Percentiles rank a stretch among this genome's conserved stretches.
These are phyloP conservation scores for Chloroclystis v-ata DNA, from an alignment of 2,888 invertebrate genomes.

Conservation along the genomic window DNA sequence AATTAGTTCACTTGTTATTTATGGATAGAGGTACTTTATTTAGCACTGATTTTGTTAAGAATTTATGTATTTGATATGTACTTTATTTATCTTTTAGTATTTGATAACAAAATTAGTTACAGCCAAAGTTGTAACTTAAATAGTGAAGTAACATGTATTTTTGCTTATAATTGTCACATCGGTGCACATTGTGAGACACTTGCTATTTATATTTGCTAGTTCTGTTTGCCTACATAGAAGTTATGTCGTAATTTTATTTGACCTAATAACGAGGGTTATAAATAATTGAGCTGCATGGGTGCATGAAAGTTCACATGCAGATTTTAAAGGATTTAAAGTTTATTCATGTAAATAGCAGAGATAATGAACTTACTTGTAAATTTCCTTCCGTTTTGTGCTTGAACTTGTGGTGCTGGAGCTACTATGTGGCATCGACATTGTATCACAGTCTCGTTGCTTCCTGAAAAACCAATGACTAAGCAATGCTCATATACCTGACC, in stretches of 20 bases:
- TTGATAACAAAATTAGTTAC: no score
- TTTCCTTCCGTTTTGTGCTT: slow-evolving; percentile 73
- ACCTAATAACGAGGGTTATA: slow-evolving; percentile 16
- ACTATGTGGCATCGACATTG: slow-evolving; percentile 75
- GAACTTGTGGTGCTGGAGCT: slow-evolving; percentile 71
- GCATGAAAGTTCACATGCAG: neutral
- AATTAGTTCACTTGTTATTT: no score
- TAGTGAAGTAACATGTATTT: no score
- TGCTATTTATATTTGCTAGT: neutral
- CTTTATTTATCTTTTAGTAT: no score
- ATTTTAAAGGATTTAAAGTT: neutral
- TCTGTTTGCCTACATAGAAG: neutral
- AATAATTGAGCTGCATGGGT: slow-evolving; percentile 13
- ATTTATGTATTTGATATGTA: no score
- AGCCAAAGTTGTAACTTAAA: no score
- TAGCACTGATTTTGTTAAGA: no score
- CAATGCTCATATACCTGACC: neutral
- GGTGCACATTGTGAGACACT: no score
- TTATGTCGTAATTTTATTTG: slow-evolving; percentile 11
- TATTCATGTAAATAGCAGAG: neutral
- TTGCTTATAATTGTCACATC: no score
- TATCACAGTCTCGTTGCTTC: slow-evolving; percentile 20
- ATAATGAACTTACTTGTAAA: slow-evolving; percentile 64
- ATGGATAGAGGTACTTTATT: no score
- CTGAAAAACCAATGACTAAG: neutral